These are phyloP conservation scores for Hyperoplus immaculatus DNA, from an alignment of 2,797 vertebrate species.

Conservation along the genomic window DNA sequence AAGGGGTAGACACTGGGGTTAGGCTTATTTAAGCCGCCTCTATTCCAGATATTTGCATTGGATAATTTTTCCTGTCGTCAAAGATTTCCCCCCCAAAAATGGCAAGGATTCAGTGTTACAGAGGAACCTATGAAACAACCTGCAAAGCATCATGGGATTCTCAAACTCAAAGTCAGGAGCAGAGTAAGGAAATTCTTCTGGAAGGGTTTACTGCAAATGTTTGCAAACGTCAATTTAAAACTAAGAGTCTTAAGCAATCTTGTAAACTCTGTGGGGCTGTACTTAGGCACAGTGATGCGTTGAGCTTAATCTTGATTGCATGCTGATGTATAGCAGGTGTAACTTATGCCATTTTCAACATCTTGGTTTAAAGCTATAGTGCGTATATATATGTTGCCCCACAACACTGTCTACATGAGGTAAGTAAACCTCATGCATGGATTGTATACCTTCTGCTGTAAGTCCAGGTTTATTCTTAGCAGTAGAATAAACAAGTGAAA, in stretches of 20 bases:
- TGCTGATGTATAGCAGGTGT: neutral
- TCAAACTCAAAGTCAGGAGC: slow-evolving; percentile 45
- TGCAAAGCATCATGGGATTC: slow-evolving; percentile 37
- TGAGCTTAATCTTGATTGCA: neutral
- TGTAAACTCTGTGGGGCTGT: neutral
- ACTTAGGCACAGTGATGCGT: slow-evolving; percentile 1
- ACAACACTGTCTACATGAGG: too few relatives aligned
- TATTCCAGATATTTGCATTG: slow-evolving; percentile 45
- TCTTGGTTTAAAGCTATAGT: neutral
- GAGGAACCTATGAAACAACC: slow-evolving; percentile 16
- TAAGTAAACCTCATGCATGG: too few relatives aligned
- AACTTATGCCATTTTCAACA: neutral
- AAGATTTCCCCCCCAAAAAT: slow-evolving; percentile 13
- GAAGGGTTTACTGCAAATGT: slow-evolving; percentile 25
- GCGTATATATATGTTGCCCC: too few relatives aligned
- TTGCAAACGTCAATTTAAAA: slow-evolving; percentile 37
- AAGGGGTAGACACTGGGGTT: slow-evolving; percentile 58
- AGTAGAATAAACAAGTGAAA: too few relatives aligned
- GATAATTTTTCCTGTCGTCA: slow-evolving; percentile 42
- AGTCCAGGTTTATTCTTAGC: too few relatives aligned
- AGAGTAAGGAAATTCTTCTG: slow-evolving; percentile 53
- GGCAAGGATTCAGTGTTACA: slow-evolving; percentile 13
- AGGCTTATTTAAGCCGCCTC: slow-evolving; percentile 23
- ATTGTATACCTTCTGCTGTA: too few relatives aligned
- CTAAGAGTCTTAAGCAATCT: neutral